phyloP scores from a whole-genome alignment of 1,140 invertebrate genomes.

The Drosophila rhopaloa region DNA sequence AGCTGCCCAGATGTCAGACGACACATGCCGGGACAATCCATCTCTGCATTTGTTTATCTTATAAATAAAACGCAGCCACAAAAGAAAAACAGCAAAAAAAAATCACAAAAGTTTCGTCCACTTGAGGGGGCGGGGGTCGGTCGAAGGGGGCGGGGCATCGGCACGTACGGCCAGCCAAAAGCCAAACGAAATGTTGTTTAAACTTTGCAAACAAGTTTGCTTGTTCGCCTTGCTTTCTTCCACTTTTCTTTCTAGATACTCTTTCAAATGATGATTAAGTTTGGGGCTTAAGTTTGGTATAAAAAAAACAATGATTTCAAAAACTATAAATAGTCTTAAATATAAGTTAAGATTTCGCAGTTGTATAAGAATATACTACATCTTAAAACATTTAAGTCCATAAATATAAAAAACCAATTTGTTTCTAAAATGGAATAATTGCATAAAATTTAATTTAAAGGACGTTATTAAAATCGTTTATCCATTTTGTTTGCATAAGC shows the following conservation, averaged over 20 bases:
- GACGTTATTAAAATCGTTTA: too few species aligned
- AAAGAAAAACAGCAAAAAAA: slow-evolving; percentile 48
- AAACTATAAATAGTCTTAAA: too few species aligned
- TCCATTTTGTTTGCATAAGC: too few species aligned
- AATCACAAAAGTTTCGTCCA: slow-evolving; percentile 50
- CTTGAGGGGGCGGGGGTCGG: slow-evolving; percentile 6
- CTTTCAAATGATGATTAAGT: not conserved
- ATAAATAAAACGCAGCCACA: slow-evolving; percentile 69
- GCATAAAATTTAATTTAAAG: too few species aligned
- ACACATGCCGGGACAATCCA: slow-evolving; percentile 73
- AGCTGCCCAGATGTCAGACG: slow-evolving; percentile 64
- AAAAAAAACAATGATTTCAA: too few species aligned
- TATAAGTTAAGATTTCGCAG: too few species aligned
- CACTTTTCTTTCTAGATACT: slow-evolving; percentile 25
- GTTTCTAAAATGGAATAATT: too few species aligned
- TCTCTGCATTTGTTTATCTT: slow-evolving; percentile 80
- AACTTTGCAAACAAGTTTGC: slow-evolving; percentile 82
- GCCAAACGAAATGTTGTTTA: slow-evolving; percentile 77
- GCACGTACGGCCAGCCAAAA: slow-evolving; percentile 67
- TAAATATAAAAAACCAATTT: too few species aligned
- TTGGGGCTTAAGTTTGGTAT: too few species aligned
- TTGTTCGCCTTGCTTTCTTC: slow-evolving; percentile 61
- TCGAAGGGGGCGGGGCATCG: slow-evolving; percentile 9
- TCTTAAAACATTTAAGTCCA: too few species aligned
- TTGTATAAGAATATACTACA: too few species aligned